Evolutionary conservation across 2,797 vertebrate genomes (phyloP).

Genomic region (Cyclura pinguis): DNA sequence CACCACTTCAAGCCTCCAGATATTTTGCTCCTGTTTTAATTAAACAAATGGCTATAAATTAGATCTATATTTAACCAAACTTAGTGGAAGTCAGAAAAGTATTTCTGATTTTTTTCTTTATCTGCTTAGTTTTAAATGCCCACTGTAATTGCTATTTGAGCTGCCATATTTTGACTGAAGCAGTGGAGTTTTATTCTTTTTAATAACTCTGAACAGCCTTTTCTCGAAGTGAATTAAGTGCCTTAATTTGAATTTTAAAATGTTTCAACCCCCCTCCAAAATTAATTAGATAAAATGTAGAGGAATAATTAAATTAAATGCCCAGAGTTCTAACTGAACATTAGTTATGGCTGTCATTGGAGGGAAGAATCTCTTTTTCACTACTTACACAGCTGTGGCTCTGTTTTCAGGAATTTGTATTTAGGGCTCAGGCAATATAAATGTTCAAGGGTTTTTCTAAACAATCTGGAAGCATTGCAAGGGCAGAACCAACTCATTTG

Average conservation of each 20-base stretch:
- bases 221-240: slow-evolving; percentile 26
- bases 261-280: not conserved
- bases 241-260: slow-evolving; percentile 53
- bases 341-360: slow-evolving; percentile 52
- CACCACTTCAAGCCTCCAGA: not conserved
- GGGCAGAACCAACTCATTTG: not conserved
- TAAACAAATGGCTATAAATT: slow-evolving; percentile 4
- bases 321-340: slow-evolving; percentile 49
- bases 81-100: slow-evolving; percentile 17
- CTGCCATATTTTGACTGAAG: slow-evolving; percentile 39
- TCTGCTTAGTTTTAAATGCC: not conserved
- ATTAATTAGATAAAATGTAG: slow-evolving; percentile 58
- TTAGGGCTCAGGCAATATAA: slow-evolving; percentile 3
- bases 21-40: slow-evolving; percentile 35
- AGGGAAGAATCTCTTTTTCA: slow-evolving; percentile 24
- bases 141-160: slow-evolving; percentile 10
- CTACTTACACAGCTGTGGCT: slow-evolving; percentile 24
- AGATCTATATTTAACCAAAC: not conserved
- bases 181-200: slow-evolving; percentile 14
- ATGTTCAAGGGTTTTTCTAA: not conserved
- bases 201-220: slow-evolving; percentile 27
- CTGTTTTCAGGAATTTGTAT: slow-evolving; percentile 14
- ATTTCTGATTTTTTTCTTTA: slow-evolving; percentile 47
- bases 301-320: slow-evolving; percentile 56
- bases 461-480: not conserved